Evolutionary conservation across 1,140 invertebrate genomes (phyloP), one percentile per base, ranked within the genome.

Genomic region (Drosophila melanica): DNA sequence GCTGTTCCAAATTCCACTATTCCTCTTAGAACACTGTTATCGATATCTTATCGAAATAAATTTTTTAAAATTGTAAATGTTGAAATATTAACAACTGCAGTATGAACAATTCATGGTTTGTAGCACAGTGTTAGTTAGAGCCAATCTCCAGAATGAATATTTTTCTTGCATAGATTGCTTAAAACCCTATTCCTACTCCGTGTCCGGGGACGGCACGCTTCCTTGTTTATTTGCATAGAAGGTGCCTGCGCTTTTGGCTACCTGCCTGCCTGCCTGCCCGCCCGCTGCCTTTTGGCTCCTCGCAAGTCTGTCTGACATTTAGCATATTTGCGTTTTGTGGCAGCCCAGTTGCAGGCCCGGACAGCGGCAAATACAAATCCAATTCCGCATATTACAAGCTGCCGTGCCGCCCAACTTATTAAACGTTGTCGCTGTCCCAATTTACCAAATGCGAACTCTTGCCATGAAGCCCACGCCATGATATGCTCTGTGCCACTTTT

Each of bases 301-400:
- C 62, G 0, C 9, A 35, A 27, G 50, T 20, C 47, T n/a, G 62
- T 68, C 84, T 87, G 84, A 87, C 84, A 84, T 87, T 87, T 87
- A 87, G 84, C 84, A 87, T 87, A 87, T 87, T 87, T 87, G 80
- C 84, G 84, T 87, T 87, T 74, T 89, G 79, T 89, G 84, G 84
- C 84, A 89, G 77, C 53, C 50, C 59, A 51, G 77, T 67, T 84
- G 73, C 80, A 80, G 71, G 27, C 58, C 30, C 16, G 44, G 66
- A 67, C 51, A 39, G 23, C 60, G 65, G 58, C 33, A 70, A 81
- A 77, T 81, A 70, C 79, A 85, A 85, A 87, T 79, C 82, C 79
- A 87, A 87, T 87, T 87, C 82, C 84, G 76, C 80, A 87, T 35
- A 35, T 89, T 87, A 87, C 82, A 84, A 71, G 75, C 84, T 77